Base-by-base conservation (phyloP, 1,140 invertebrate genomes). In the Nylanderia fulva region DNA sequence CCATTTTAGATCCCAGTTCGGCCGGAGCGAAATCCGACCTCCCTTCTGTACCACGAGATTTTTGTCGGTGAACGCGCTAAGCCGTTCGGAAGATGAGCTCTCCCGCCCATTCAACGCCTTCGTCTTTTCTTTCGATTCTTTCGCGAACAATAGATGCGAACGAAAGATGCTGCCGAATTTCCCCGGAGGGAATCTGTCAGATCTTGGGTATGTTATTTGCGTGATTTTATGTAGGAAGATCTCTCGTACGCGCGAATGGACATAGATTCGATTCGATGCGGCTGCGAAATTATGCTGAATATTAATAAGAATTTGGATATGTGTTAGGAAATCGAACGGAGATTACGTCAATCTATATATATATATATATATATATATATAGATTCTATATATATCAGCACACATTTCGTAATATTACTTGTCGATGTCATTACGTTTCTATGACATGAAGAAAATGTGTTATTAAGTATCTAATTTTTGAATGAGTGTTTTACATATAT, bases 81-180 rank as follows among this genome's bases (percentile, higher is more conserved):
- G 33, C 45, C 71, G 39, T n/a, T 58, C 45, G 71, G 42, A 84
- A 82, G 54, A 80, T 80, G 77, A 82, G 77, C 66, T 60, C 77
- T 60, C 66, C 33, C 66, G 21, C 18, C 66, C 39, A 64, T 76
- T 84, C 71, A 74, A 24, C 71, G 71, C 72, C 80, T 85, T 54
- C 66, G 68, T 54, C 82, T 79, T 77, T 48, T 18, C 24, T 42
- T 15, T 27, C 72, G 83, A 48, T 79, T 85, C 72, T 85, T 79
- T 64, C 36, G 42, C 83, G 83, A 66, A 77, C 83, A 85, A 75
- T 84, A 15, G 29, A 1, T 58, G 66, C 77, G 36, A 33, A 33
- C n/a, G n/a, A 33, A 60, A 48, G 45, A 48, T 5, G 45, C 45
- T 72, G 77, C n/a, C 66, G 36, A 80, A 71, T 82, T 72, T 82